Evolutionary conservation across 2,888 invertebrate genomes (phyloP).

Genomic region (Morpho achilles): DNA sequence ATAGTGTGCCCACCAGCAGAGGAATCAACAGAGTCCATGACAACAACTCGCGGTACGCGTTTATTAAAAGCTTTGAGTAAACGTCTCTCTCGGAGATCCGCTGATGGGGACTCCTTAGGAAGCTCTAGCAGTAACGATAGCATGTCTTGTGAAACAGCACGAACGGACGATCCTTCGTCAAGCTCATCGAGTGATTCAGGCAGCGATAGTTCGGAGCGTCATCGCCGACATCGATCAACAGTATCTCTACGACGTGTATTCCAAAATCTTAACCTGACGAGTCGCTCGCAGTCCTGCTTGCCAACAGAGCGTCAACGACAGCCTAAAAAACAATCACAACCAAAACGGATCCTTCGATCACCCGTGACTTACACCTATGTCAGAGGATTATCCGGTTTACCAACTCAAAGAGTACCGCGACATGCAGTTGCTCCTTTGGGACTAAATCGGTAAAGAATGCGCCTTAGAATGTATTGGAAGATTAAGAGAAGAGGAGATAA

Average conservation of each 20-base stretch:
- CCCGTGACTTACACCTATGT: constrained; percentile 90
- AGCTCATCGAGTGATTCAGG: constrained; percentile 81
- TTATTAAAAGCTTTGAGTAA: constrained; percentile 83
- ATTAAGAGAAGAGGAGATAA: constrained; percentile 54
- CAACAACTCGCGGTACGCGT: constrained; percentile 79
- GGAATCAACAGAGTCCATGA: constrained; percentile 76
- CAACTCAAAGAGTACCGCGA: constrained; percentile 88
- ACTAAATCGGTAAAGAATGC: constrained; percentile 56
- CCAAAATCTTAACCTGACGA: constrained; percentile 82
- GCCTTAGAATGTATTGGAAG: constrained; percentile 25
- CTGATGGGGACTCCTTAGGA: constrained; percentile 59
- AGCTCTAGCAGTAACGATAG: constrained; percentile 72
- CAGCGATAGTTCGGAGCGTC: constrained; percentile 79
- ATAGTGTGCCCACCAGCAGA: constrained; percentile 72
- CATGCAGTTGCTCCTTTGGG: constrained; percentile 59
- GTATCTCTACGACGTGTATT: constrained; percentile 86
- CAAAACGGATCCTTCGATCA: constrained; percentile 87
- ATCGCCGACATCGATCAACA: constrained; percentile 73
- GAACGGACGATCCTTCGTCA: constrained; percentile 66
- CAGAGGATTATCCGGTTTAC: constrained; percentile 88
- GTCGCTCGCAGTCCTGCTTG: constrained; percentile 82
- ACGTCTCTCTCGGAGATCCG: constrained; percentile 78
- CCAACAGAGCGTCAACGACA: constrained; percentile 66
- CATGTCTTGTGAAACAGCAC: constrained; percentile 58
- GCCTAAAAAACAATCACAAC: constrained; percentile 80